Evolutionary conservation across 2,797 vertebrate species (phyloP).

Genomic region (Gambelia wislizenii): DNA sequence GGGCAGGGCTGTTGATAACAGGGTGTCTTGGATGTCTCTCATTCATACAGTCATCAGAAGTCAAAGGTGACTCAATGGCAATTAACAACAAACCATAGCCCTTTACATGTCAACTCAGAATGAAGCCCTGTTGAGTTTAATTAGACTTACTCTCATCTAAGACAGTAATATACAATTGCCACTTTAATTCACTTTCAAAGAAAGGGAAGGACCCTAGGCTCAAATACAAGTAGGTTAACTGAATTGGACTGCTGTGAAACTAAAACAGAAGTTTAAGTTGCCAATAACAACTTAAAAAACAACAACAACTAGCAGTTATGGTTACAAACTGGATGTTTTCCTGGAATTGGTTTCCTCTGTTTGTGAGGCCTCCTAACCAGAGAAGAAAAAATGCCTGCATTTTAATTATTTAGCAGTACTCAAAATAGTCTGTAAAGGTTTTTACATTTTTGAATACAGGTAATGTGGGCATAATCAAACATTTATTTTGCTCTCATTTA

Average conservation of each 20-base stretch:
- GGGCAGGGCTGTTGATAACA: too few species aligned
- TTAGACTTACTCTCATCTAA: background rate
- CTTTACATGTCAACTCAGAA: background rate
- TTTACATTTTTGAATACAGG: conserved; percentile 17
- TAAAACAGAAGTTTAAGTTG: background rate
- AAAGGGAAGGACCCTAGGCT: background rate
- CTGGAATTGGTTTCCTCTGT: background rate
- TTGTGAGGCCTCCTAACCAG: background rate
- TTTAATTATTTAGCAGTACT: background rate
- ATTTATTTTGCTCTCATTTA: conserved; percentile 6
- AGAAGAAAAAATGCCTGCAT: conserved; percentile 1
- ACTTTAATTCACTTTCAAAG: background rate
- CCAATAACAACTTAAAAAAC: background rate
- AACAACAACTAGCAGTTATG: background rate
- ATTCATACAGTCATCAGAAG: too few species aligned
- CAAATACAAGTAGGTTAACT: background rate
- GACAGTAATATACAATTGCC: background rate
- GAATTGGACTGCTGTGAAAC: background rate
- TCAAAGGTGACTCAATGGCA: too few species aligned
- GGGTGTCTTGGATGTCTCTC: too few species aligned
- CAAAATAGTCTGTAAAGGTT: conserved; percentile 20
- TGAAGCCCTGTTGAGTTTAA: background rate
- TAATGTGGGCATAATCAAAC: conserved; percentile 10
- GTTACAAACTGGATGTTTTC: conserved; percentile 36
- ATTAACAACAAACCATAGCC: too few species aligned